Evolutionary conservation across 1,140 invertebrate genomes (phyloP), one percentile per base, ranked within the genome.

Genomic region (Asbolus verrucosus): DNA sequence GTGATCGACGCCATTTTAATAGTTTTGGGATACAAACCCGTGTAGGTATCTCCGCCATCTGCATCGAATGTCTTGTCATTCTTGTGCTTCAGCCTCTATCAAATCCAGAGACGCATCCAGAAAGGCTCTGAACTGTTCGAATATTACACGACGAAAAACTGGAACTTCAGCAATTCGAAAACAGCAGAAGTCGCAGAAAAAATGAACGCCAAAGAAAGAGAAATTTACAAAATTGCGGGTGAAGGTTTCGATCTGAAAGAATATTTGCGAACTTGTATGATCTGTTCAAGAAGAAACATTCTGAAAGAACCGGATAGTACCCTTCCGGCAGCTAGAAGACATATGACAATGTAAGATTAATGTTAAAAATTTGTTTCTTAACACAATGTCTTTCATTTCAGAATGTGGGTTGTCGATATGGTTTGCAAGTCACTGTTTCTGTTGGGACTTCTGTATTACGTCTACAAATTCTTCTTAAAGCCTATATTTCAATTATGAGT

Each of bases 81-180:
- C n/a, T n/a, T n/a, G n/a, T n/a, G n/a, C n/a, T n/a, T 1, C 77
- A 92, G 91, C 1, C 81, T 93, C 74, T 88, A 88, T 70, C 85
- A 89, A 8, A 87, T 94, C 0, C 91, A 93, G 68, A 86, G 88
- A 36, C 85, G 91, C 16, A 91, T 94, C 71, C 85, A 84, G 69
- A 94, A 92, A 81, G 91, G 91, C 0, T 92, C 92, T 72, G 90
- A 92, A 74, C 89, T 93, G 0, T 92, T 93, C 68, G 91, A 93
- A 74, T 93, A 92, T 75, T 93, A 92, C 76, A 90, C n/a, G n/a
- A n/a, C n/a, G n/a, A n/a, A n/a, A n/a, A n/a, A n/a, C n/a, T n/a
- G n/a, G n/a, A n/a, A n/a, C n/a, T n/a, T n/a, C n/a, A n/a, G n/a
- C n/a, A n/a, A n/a, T 24, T 84, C 24, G 15, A 61, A 63, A 65